Conservation (phyloP, 1,140 invertebrate species). For the Monomorium pharaonis region DNA sequence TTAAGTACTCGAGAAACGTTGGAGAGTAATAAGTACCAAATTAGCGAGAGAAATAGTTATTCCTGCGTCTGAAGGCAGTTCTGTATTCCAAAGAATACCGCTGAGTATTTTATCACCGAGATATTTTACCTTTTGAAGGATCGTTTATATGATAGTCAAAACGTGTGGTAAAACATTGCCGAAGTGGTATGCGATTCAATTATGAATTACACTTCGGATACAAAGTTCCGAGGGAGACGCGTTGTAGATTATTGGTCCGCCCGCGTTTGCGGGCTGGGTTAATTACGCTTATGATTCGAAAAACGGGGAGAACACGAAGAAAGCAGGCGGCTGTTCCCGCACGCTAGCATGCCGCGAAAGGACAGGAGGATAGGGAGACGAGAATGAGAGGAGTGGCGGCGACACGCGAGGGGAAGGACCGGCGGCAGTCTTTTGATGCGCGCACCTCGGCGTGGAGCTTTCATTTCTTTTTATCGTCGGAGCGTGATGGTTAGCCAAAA, state of each 20-base stretch:
- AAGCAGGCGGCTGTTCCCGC: slow-evolving; percentile 13
- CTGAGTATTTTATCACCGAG: neutral
- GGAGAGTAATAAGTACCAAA: neutral
- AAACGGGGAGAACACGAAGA: slow-evolving; percentile 25
- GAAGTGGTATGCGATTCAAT: slow-evolving; percentile 16
- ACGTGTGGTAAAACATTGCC: neutral
- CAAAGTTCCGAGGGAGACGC: neutral
- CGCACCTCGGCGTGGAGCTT: slow-evolving; percentile 34
- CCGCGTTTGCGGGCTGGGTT: slow-evolving; percentile 10
- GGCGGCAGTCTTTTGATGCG: slow-evolving; percentile 43
- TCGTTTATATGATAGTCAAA: neutral
- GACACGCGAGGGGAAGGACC: neutral
- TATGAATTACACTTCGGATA: slow-evolving; percentile 17
- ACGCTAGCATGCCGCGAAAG: slow-evolving; percentile 46
- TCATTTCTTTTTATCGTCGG: slow-evolving; percentile 44
- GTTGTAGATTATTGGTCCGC: slow-evolving; percentile 7
- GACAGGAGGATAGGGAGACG: slow-evolving; percentile 11
- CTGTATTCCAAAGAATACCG: neutral
- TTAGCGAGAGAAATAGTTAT: too few relatives aligned
- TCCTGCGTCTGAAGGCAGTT: too few relatives aligned
- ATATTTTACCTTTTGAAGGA: neutral
- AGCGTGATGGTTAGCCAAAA: slow-evolving; percentile 28
- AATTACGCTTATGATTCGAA: slow-evolving; percentile 52
- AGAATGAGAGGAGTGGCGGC: neutral
- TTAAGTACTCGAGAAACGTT: neutral